Conservation (phyloP, 2,888 invertebrate species). For the Pecten maximus region DNA sequence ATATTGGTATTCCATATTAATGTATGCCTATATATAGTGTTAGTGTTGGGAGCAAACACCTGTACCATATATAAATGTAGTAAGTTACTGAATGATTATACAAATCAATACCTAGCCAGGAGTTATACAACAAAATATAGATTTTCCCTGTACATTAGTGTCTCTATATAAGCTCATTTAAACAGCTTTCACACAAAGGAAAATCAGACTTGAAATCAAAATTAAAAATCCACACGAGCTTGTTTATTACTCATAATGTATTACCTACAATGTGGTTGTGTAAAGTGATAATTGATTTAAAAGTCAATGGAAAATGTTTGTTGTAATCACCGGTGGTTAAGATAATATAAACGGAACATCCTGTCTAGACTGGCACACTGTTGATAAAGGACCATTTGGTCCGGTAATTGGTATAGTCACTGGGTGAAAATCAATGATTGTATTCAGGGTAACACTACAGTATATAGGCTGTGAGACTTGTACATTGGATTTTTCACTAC, state of each 20-base stretch:
- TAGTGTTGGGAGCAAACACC: no score
- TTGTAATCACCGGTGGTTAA: not conserved
- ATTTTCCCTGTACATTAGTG: not conserved
- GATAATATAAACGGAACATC: not conserved
- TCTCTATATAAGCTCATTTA: not conserved
- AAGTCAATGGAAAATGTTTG: not conserved
- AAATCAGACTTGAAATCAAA: not conserved
- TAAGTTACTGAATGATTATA: not conserved
- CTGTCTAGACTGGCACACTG: not conserved
- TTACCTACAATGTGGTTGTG: not conserved
- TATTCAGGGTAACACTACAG: not conserved
- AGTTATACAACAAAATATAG: not conserved
- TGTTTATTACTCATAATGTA: not conserved
- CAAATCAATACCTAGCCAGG: not conserved
- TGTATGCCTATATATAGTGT: no score
- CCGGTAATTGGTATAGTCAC: not conserved
- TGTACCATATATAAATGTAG: no score
- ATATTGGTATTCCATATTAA: no score
- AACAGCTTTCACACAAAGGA: not conserved
- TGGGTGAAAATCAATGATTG: not conserved
- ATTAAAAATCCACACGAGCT: not conserved
- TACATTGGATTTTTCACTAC: no score
- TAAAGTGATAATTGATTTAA: constrained; percentile 1
- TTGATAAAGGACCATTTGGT: constrained; percentile 17
- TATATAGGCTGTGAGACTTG: no score